phyloP scores from a whole-genome alignment of 2,113 vertebrate genomes.

The Pteronura brasiliensis region DNA sequence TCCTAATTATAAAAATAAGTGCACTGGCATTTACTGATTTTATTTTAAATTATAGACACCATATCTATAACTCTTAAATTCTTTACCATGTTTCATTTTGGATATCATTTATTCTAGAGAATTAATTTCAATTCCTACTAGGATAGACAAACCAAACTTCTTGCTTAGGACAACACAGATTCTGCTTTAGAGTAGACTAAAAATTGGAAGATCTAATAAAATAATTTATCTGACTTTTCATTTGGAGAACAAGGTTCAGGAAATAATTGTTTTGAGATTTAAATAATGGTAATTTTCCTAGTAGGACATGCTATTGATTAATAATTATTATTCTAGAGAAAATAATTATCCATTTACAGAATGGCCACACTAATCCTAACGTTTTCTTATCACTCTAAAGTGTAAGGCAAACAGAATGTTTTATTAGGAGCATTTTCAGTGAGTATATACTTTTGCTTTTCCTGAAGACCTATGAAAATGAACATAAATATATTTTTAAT shows the following conservation, averaged over 20 bases:
- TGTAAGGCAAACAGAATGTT: conserved; percentile 50
- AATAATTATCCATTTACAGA: neutral
- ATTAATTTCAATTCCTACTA: conserved; percentile 21
- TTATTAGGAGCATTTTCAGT: conserved; percentile 59
- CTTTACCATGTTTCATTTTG: neutral
- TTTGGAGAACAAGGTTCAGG: neutral
- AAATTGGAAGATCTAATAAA: conserved; percentile 19
- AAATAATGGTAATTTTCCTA: neutral
- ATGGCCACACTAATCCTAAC: conserved; percentile 25
- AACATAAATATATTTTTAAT: conserved; percentile 65
- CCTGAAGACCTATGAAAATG: conserved; percentile 64
- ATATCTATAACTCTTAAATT: neutral
- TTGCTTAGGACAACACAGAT: neutral
- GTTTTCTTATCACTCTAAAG: neutral
- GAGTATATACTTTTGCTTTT: conserved; percentile 59
- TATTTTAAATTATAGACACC: neutral
- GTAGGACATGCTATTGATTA: neutral
- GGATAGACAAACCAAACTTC: neutral
- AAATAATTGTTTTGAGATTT: conserved; percentile 10
- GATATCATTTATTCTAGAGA: neutral
- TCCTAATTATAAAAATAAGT: neutral
- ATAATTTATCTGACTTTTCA: conserved; percentile 6
- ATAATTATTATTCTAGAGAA: neutral
- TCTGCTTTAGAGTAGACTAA: neutral
- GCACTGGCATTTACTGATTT: neutral